phyloP scores from a whole-genome alignment of 1,140 invertebrate species.

The Psix sp. region DNA sequence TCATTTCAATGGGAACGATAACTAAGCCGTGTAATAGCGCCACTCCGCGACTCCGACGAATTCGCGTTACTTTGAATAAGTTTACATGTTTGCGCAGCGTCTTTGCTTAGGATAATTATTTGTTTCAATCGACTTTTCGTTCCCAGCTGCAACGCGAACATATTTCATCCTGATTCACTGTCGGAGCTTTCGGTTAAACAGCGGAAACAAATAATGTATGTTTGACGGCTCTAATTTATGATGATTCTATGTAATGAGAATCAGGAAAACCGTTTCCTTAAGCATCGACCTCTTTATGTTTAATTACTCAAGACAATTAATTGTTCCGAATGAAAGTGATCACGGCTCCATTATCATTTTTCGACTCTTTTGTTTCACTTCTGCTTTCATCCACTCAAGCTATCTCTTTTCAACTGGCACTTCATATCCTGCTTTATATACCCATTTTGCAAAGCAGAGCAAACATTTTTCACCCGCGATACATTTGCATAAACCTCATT shows the following conservation, averaged over 20 bases:
- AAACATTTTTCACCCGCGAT: too few species aligned
- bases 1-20: conserved; percentile 56
- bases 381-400: too few species aligned
- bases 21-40: conserved; percentile 44
- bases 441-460: too few species aligned
- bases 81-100: conserved; percentile 47
- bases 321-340: too few species aligned
- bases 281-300: too few species aligned
- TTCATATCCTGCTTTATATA: too few species aligned
- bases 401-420: too few species aligned
- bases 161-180: conserved; percentile 21
- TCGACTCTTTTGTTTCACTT: too few species aligned
- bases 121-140: conserved; percentile 51
- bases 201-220: conserved; percentile 24
- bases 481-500: too few species aligned
- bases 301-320: too few species aligned
- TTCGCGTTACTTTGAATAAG: conserved; percentile 43
- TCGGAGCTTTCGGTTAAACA: conserved; percentile 14
- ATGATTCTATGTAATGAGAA: conserved; percentile 4
- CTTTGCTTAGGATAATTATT: conserved; percentile 42
- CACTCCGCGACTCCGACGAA: conserved; percentile 24
- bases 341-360: too few species aligned
- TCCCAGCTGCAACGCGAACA: conserved; percentile 4
- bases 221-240: conserved; percentile 32
- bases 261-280: background rate